phyloP scores from a whole-genome alignment of 2,888 invertebrate species.

The Agonum fuliginosum region DNA sequence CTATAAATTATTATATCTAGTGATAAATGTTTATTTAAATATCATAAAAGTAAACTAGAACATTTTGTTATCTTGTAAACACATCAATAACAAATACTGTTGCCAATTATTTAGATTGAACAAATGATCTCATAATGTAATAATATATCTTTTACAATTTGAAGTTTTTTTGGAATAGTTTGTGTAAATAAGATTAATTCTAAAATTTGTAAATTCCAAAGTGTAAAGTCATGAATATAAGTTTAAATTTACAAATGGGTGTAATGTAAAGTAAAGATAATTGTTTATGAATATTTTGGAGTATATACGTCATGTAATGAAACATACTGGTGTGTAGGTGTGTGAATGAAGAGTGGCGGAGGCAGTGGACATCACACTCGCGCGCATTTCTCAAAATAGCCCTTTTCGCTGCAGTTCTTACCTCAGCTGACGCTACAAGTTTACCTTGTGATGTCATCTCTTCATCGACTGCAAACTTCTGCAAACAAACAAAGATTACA shows the following conservation, averaged over 20 bases:
- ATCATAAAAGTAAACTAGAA: constrained; percentile 17
- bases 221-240: not conserved
- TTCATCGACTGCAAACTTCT: constrained; percentile 39
- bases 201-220: constrained; percentile 19
- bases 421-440: constrained; percentile 65
- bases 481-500: constrained; percentile 28
- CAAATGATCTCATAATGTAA: constrained; percentile 19
- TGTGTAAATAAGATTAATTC: constrained; percentile 5
- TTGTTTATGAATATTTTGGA: not conserved
- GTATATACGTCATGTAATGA: constrained; percentile 25
- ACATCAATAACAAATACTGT: constrained; percentile 8
- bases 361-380: constrained; percentile 12
- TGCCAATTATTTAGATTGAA: constrained; percentile 28
- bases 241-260: not conserved
- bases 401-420: constrained; percentile 49
- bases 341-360: constrained; percentile 47
- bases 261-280: not conserved
- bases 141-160: not conserved
- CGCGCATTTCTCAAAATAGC: constrained; percentile 45
- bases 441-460: constrained; percentile 67
- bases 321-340: constrained; percentile 49
- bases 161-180: constrained; percentile 11
- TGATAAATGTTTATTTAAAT: not conserved
- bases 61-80: constrained; percentile 15
- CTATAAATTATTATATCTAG: not conserved